These are phyloP conservation scores for Lasioglossum villosulum DNA, from an alignment of 2,888 invertebrate genomes.

Conservation along the genomic window DNA sequence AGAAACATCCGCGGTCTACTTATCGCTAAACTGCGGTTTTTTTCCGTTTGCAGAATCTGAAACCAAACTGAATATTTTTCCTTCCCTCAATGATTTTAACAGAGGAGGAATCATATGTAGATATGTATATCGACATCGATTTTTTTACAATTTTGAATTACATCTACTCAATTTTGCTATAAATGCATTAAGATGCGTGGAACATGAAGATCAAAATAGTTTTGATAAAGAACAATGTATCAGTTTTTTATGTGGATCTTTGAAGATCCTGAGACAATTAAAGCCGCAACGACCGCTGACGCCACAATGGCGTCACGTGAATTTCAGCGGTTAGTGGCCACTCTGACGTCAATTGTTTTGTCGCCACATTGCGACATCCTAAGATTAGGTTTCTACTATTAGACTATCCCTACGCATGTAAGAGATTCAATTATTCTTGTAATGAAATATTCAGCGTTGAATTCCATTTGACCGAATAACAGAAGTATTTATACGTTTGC, in stretches of 20 bases:
- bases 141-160: too few species aligned
- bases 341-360: constrained; percentile 1
- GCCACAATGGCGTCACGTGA: background rate
- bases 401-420: background rate
- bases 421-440: background rate
- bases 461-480: background rate
- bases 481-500: background rate
- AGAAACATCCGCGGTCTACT: too few species aligned
- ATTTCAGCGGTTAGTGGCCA: background rate
- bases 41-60: too few species aligned
- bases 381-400: constrained; percentile 2
- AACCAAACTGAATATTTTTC: too few species aligned
- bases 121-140: too few species aligned
- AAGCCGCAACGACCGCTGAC: background rate
- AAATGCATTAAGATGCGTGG: too few species aligned
- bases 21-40: too few species aligned
- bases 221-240: background rate
- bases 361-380: background rate
- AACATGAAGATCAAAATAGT: background rate
- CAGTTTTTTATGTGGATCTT: background rate
- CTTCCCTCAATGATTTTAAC: too few species aligned
- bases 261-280: background rate
- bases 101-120: too few species aligned
- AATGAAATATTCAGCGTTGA: too few species aligned
- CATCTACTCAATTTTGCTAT: too few species aligned